phyloP scores from a whole-genome alignment of 1,140 invertebrate species.

The Drosophila takahashii region DNA sequence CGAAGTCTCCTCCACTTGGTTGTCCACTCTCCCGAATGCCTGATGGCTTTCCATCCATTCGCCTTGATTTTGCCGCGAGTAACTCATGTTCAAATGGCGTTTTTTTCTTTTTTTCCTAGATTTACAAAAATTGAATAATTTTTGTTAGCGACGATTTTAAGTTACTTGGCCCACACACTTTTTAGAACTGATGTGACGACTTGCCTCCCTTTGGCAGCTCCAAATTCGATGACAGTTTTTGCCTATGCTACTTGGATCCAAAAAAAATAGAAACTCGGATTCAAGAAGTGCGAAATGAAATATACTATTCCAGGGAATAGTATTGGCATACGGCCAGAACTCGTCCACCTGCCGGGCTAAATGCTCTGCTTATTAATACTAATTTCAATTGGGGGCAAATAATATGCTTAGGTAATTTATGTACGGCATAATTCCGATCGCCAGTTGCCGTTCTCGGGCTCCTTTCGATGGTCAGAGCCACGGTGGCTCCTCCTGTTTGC shows the following conservation, averaged over 20 bases:
- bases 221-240: neutral
- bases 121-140: too few relatives aligned
- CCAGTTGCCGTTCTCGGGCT: neutral
- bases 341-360: neutral
- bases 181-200: neutral
- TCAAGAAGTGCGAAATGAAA: too few relatives aligned
- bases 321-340: neutral
- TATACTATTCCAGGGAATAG: neutral
- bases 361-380: neutral
- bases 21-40: too few relatives aligned
- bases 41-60: too few relatives aligned
- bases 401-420: constrained; percentile 15
- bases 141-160: neutral
- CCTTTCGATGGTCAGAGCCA: constrained; percentile 34
- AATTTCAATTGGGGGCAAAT: constrained; percentile 30
- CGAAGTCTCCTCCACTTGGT: too few relatives aligned
- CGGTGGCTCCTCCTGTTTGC: constrained; percentile 58
- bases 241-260: neutral
- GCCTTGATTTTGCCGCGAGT: neutral
- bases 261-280: too few relatives aligned
- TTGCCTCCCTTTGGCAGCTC: neutral
- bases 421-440: constrained; percentile 23
- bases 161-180: neutral
- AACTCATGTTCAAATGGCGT: neutral
- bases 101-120: neutral